Evolutionary conservation across 2,113 vertebrate species (phyloP), one percentile per base, ranked within the genome.

Genomic region (Mus spicilegus): DNA sequence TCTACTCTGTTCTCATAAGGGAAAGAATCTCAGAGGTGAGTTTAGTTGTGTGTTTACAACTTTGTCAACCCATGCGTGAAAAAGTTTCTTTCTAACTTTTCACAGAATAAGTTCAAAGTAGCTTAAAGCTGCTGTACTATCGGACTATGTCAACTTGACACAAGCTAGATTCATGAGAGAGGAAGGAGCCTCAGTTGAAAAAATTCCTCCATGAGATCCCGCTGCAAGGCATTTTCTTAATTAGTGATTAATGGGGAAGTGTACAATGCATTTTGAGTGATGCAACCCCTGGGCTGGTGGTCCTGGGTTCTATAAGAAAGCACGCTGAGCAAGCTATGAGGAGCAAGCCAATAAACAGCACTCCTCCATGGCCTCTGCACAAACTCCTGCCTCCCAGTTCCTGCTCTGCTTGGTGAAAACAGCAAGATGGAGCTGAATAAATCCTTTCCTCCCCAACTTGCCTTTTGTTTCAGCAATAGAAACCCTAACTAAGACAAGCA

Each of bases 21-120:
- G 42, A 16, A 61, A 58, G 49, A 78, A 87, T 3, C 49, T 42
- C 36, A 75, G n/a, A 87, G 33, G 42, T 78, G 80, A 87, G 65
- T 87, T 87, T 75, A 96, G 92, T 89, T 92, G 80, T 91, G 4
- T 67, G 56, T 72, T 36, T 22, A 70, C 17, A 94, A 67, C n/a
- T 13, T 28, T 80, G 82, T 36, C 61, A 76, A 54, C 77, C 20
- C 87, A 69, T 92, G 58, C 30, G 51, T 70, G 89, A 81, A 93
- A 58, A 26, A 87, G n/a, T 93, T 82, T 42, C 22, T 80, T 96
- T 84, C 16, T 24, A 96, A 0, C 22, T 77, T 94, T 89, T 75
- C 46, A 84, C 9, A 63, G 36, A 87, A 11, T 61, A 89, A 65
- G n/a, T 89, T 96, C 84, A 90, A 28, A 77, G 51, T 80, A 96